Percentiles rank a stretch among this genome's conserved stretches.
Conservation (phyloP, 2,888 invertebrate genomes). For the Muschampia plurimacula region DNA sequence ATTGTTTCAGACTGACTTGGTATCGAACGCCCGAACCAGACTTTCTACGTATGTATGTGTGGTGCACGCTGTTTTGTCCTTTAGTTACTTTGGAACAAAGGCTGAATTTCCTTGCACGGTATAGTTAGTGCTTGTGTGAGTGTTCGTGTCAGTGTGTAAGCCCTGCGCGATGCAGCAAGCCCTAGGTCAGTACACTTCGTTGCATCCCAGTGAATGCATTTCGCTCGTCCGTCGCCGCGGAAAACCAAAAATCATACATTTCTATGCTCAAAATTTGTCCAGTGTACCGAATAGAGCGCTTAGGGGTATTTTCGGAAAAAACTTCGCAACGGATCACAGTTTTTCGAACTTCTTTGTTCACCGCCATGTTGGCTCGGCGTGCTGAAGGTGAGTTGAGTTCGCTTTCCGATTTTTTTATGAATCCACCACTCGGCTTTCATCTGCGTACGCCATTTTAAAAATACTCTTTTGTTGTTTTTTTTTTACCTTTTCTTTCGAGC, state of each 20-base stretch:
- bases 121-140: conserved; percentile 44
- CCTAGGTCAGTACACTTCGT: conserved; percentile 62
- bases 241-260: conserved; percentile 50
- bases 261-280: conserved; percentile 13
- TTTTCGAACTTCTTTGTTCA: conserved; percentile 54
- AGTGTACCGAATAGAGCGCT: background rate
- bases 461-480: conserved; percentile 44
- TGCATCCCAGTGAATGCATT: conserved; percentile 58
- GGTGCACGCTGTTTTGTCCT: conserved; percentile 22
- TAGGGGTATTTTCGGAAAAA: background rate
- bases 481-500: conserved; percentile 34
- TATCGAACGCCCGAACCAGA: conserved; percentile 46
- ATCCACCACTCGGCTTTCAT: conserved; percentile 33
- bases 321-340: conserved; percentile 18
- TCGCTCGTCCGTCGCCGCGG: conserved; percentile 44
- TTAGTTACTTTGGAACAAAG: conserved; percentile 35
- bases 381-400: conserved; percentile 55
- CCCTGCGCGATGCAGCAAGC: conserved; percentile 59
- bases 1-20: conserved; percentile 47
- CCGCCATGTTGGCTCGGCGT: conserved; percentile 59
- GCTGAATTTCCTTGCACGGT: conserved; percentile 5
- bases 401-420: conserved; percentile 62
- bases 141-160: conserved; percentile 49
- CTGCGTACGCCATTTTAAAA: conserved; percentile 50
- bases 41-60: conserved; percentile 33